Base-by-base conservation (phyloP, 1,140 invertebrate genomes). In the Hormaphis cornu region DNA sequence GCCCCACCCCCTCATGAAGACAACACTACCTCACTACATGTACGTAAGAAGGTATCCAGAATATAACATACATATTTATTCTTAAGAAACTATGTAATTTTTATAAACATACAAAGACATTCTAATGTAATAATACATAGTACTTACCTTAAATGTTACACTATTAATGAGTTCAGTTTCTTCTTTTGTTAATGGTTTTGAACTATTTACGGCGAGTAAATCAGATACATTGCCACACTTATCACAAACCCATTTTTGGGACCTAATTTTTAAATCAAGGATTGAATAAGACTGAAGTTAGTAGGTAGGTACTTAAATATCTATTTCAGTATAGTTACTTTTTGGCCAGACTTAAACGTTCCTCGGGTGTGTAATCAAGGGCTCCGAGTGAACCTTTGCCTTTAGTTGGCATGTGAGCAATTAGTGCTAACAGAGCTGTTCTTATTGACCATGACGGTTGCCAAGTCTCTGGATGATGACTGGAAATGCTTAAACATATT, bases 401-500 rank as follows among this genome's bases (percentile, higher is more conserved):
- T 63, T 86, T 84, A 28, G 91, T 92, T 8, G 93, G 93, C 91
- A 98, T 95, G 77, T 97, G 97, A 10, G 90, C 89, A 73, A 97
- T 95, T 22, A 98, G 81, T 22, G 94, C 95, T 53, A 97, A 79
- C 35, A 97, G 78, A 35, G 94, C 94, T 53, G 95, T 98, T 70
- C 95, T 83, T 72, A 97, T 95, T 50, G 93, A 95, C 95, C 94
- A 97, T 16, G 91, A 94, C 50, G 94, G 94, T 75, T 94, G 90
- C 95, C 95, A 98, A 16, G 91, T 94, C 79, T 97, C 95, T 16
- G 95, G 95, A 80, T 98, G 95, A 81, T 96, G 87, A n/a, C 92
- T 93, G 73, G 93, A 97, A 74, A 98, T 98, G 72, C 91, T 95
- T 46, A 98, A 80, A 78, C 95, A 98, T 76, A 98, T 96, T 79